Percentiles rank a stretch among this genome's conserved stretches.
These are phyloP conservation scores for Heterochromis multidens DNA, from an alignment of 2,113 vertebrate genomes.

Conservation along the genomic window DNA sequence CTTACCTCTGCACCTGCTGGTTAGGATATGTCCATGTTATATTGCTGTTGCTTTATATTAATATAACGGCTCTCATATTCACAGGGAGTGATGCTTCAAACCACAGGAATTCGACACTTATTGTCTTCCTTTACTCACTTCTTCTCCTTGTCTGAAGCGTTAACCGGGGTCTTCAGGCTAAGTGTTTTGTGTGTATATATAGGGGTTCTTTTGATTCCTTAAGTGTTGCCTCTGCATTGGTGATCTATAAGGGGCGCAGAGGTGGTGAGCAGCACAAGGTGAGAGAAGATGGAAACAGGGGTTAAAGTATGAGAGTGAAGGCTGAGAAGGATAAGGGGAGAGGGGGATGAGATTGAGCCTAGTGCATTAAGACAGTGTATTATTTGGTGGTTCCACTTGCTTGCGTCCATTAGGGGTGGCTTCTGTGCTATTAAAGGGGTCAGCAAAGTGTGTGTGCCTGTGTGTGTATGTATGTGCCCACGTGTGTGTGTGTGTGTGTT, in stretches of 20 bases:
- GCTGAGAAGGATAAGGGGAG: constrained; percentile 51
- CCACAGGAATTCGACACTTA: neutral
- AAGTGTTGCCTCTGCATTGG: constrained; percentile 56
- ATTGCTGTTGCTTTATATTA: neutral
- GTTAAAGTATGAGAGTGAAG: constrained; percentile 65
- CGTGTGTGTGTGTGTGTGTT: constrained; percentile 56
- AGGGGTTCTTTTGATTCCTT: constrained; percentile 55
- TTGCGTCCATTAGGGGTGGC: constrained; percentile 73
- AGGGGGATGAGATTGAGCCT: constrained; percentile 68
- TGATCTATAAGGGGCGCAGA: constrained; percentile 41
- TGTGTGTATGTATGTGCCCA: constrained; percentile 21
- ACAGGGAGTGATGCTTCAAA: neutral
- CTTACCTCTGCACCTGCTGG: constrained; percentile 52
- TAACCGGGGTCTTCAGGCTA: constrained; percentile 15
- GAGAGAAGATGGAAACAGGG: constrained; percentile 59
- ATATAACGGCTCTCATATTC: constrained; percentile 5
- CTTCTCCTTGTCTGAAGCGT: neutral
- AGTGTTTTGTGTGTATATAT: constrained; percentile 42
- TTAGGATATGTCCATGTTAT: neutral
- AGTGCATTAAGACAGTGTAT: constrained; percentile 78
- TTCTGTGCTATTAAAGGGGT: constrained; percentile 73
- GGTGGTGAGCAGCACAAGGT: constrained; percentile 33
- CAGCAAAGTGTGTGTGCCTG: constrained; percentile 68
- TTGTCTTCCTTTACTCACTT: neutral
- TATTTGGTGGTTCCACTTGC: constrained; percentile 75